These are phyloP conservation scores for Gymnarchus niloticus DNA, from an alignment of 2,113 vertebrate species.

Conservation along the genomic window DNA sequence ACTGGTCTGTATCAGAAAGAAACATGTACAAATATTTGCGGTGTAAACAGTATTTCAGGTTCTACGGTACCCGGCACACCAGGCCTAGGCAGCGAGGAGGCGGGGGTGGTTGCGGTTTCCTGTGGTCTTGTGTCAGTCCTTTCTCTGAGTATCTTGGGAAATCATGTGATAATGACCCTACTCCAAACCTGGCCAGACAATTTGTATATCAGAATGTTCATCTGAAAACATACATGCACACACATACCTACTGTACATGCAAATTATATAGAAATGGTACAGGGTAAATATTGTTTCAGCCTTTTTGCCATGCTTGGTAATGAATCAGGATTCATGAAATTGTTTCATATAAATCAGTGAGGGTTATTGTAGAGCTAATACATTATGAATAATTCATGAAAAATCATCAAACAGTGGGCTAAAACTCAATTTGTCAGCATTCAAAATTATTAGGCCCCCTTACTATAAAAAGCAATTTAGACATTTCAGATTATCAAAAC, in stretches of 20 bases:
- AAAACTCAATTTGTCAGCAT: not conserved
- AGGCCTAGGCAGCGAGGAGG: not conserved
- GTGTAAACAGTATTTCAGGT: not conserved
- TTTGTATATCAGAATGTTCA: not conserved
- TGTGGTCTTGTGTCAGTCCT: not conserved
- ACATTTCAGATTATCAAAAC: not conserved
- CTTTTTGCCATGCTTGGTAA: not conserved
- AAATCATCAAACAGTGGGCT: not conserved
- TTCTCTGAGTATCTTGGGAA: conserved; percentile 9
- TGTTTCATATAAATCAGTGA: too few species aligned
- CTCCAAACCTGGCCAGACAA: not conserved
- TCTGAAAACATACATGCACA: not conserved
- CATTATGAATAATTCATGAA: too few species aligned
- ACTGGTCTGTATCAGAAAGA: conserved; percentile 5
- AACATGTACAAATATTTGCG: conserved; percentile 23
- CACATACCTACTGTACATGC: not conserved
- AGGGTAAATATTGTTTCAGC: too few species aligned
- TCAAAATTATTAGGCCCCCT: not conserved
- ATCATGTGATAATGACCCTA: not conserved
- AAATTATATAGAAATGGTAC: not conserved
- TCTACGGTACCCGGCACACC: not conserved
- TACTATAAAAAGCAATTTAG: not conserved
- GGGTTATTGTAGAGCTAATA: too few species aligned
- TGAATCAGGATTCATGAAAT: too few species aligned
- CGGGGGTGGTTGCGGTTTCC: not conserved